phyloP scores from a whole-genome alignment of 2,888 invertebrate species.

The Ornithoptera alexandrae region DNA sequence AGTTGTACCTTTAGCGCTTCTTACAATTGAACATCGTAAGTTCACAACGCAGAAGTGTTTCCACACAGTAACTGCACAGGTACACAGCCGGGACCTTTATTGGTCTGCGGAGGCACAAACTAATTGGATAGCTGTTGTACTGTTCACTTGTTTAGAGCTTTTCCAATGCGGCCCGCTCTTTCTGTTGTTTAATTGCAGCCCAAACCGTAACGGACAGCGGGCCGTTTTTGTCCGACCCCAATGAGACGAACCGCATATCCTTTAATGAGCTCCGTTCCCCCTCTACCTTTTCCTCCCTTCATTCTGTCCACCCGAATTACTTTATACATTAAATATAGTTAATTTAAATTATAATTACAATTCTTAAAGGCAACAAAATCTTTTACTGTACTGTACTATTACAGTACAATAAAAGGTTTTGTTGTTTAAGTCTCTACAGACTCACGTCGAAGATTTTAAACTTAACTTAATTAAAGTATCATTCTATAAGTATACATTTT shows the following conservation, averaged over 20 bases:
- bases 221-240: constrained; percentile 65
- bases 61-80: constrained; percentile 49
- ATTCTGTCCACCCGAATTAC: constrained; percentile 28
- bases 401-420: not conserved
- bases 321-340: constrained; percentile 19
- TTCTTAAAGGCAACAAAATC: constrained; percentile 11
- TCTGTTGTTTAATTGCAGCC: constrained; percentile 71
- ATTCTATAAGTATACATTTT: too few species aligned
- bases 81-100: constrained; percentile 54
- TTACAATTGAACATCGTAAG: not conserved
- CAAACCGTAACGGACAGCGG: constrained; percentile 68
- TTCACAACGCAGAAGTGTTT: constrained; percentile 36
- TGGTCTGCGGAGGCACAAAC: constrained; percentile 58
- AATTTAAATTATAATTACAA: constrained; percentile 30
- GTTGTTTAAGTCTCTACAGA: not conserved
- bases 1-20: not conserved
- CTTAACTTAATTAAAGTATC: not conserved
- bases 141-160: constrained; percentile 72
- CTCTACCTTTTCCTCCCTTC: constrained; percentile 33
- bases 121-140: constrained; percentile 72
- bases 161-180: constrained; percentile 56
- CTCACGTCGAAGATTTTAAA: constrained; percentile 4
- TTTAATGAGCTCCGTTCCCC: constrained; percentile 60
- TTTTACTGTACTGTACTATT: not conserved
- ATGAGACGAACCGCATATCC: constrained; percentile 65